Evolutionary conservation across 2,797 vertebrate species (phyloP), one percentile per base, ranked within the genome.

Genomic region (Channa striata): DNA sequence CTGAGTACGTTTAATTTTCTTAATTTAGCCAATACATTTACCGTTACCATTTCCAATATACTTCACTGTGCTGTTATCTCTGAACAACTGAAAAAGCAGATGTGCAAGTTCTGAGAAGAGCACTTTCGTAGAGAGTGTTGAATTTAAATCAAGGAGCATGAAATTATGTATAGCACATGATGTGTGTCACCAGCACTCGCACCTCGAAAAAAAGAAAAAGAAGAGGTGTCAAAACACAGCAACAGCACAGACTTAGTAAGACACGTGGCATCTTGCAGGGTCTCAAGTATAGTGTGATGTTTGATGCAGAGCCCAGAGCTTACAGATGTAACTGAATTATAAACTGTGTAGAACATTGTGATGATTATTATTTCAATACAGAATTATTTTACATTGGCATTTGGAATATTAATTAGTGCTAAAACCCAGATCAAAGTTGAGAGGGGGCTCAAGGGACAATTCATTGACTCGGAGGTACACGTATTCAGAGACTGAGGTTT

Each of bases 191-290:
- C 51, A 59, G 59, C 40, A 12, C 34, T 72, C 23, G 37, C 71
- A 82, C 69, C 58, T 83, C 37, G 17, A 59, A 56, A 50, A 73
- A 36, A 72, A 30, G 25, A n/a, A n/a, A n/a, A n/a, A n/a, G n/a
- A n/a, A n/a, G n/a, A n/a, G 64, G 65, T 77, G 65, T 60, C 59
- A 68, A 59, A 48, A 66, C 53, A 72, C 20, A 42, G 61, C 83
- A 72, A 62, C n/a, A 43, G 56, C 72, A 68, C 62, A n/a, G 40
- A 58, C 33, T 64, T 36, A 34, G 39, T 57, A 54, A 73, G 62
- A 76, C 46, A 64, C 58, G 17, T 71, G 39, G 49, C 59, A 54
- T 63, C 63, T 47, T 51, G 70, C 50, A 66, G 51, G 36, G 17
- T 68, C 67, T 70, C 57, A 72, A 34, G 13, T 53, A 21, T 30